Evolutionary conservation across 2,888 invertebrate genomes (phyloP).

Genomic region (Balanococcus diminutus): DNA sequence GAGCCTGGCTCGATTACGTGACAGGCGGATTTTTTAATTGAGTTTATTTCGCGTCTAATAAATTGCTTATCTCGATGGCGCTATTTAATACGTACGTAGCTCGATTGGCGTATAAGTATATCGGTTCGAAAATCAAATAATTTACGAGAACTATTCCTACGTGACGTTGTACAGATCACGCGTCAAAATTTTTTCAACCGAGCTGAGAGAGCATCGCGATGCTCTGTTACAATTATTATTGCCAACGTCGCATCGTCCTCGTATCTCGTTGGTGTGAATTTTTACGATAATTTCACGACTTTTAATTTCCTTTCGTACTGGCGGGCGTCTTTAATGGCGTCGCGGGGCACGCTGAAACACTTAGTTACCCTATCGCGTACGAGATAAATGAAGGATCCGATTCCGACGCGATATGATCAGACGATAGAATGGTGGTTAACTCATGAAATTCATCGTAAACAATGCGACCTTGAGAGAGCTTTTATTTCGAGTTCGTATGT

Average conservation of each 20-base stretch:
- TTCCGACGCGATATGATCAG: background rate
- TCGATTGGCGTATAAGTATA: background rate
- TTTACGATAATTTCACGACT: constrained; percentile 11
- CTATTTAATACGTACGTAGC: background rate
- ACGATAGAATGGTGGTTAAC: background rate
- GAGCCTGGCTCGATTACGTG: background rate
- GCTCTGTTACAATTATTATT: too few relatives aligned
- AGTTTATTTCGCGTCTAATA: background rate
- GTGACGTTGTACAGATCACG: background rate
- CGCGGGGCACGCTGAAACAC: background rate
- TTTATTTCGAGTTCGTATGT: background rate
- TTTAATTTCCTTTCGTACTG: background rate
- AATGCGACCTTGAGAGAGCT: background rate
- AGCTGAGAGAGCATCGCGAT: background rate
- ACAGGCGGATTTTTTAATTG: constrained; percentile 21
- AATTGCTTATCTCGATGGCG: background rate
- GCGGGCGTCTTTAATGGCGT: background rate
- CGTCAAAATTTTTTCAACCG: background rate
- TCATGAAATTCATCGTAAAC: background rate
- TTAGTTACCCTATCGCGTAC: background rate
- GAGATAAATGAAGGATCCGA: background rate
- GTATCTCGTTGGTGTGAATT: background rate
- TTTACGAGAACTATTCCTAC: background rate
- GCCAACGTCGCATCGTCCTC: too few relatives aligned
- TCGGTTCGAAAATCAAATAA: background rate